phyloP scores from a whole-genome alignment of 2,888 invertebrate species.

The Meiosimyza decipiens region DNA sequence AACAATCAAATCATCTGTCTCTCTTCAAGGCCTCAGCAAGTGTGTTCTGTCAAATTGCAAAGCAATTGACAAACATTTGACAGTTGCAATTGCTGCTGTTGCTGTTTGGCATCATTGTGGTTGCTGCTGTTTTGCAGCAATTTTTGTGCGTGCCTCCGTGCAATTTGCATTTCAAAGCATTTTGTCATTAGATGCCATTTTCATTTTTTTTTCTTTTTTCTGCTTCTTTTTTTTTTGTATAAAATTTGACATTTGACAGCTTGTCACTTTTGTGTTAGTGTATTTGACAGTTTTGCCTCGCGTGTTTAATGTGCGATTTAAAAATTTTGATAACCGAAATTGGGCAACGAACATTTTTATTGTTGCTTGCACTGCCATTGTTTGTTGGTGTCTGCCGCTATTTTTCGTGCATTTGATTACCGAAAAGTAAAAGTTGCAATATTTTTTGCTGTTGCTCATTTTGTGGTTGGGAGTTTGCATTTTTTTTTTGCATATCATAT shows the following conservation, averaged over 20 bases:
- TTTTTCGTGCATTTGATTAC: background rate
- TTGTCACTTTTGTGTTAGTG: slow-evolving; percentile 44
- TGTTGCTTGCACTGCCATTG: no score
- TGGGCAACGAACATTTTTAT: slow-evolving; percentile 20
- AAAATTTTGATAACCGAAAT: slow-evolving; percentile 32
- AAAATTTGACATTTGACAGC: slow-evolving; percentile 47
- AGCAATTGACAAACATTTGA: slow-evolving; percentile 50
- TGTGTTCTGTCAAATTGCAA: slow-evolving; percentile 49
- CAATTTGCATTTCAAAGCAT: slow-evolving; percentile 51
- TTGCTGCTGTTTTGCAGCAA: slow-evolving; percentile 26
- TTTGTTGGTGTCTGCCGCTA: no score
- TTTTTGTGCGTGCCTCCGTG: slow-evolving; percentile 41
- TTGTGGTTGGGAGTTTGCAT: background rate
- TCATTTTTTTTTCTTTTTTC: slow-evolving; percentile 29
- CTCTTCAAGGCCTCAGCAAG: slow-evolving; percentile 31
- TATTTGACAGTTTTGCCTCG: slow-evolving; percentile 5
- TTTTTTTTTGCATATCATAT: background rate
- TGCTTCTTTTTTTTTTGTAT: slow-evolving; percentile 42
- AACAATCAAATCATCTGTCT: slow-evolving; percentile 23
- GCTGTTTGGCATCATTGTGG: slow-evolving; percentile 28
- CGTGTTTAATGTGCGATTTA: slow-evolving; percentile 34
- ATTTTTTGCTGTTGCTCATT: background rate
- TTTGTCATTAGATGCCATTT: slow-evolving; percentile 50
- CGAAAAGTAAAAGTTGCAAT: background rate
- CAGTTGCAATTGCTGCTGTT: slow-evolving; percentile 43